Evolutionary conservation across 2,888 invertebrate species (phyloP).

Genomic region (Monoplex corrugatus): DNA sequence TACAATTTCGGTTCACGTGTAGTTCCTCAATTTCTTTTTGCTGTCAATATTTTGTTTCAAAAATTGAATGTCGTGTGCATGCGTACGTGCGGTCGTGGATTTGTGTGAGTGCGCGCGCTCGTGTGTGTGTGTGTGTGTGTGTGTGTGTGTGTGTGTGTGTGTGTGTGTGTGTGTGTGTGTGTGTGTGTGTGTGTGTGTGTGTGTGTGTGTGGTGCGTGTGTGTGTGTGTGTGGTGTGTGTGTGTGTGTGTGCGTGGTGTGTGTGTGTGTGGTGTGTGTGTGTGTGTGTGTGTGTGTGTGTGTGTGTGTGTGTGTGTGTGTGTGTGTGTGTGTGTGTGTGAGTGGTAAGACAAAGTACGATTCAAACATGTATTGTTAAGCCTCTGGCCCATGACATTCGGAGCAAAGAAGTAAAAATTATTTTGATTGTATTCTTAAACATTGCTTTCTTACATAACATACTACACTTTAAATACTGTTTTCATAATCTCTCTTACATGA

Average conservation of each 20-base stretch:
- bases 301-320: conserved; percentile 14
- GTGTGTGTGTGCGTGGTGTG: background rate
- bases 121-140: background rate
- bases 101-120: background rate
- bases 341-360: too few species aligned
- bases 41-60: too few species aligned
- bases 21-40: too few species aligned
- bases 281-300: conserved; percentile 21
- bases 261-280: background rate
- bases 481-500: too few species aligned
- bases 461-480: too few species aligned
- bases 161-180: background rate
- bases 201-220: background rate
- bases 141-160: background rate
- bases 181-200: conserved; percentile 26
- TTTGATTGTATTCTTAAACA: too few species aligned
- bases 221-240: background rate
- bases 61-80: too few species aligned
- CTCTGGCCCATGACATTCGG: too few species aligned
- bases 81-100: background rate
- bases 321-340: background rate
- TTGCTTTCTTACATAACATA: too few species aligned
- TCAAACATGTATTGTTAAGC: too few species aligned
- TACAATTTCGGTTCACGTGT: too few species aligned
- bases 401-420: too few species aligned